Base-by-base conservation (phyloP, 2,113 vertebrate species). In the Crotophaga sulcirostris region DNA sequence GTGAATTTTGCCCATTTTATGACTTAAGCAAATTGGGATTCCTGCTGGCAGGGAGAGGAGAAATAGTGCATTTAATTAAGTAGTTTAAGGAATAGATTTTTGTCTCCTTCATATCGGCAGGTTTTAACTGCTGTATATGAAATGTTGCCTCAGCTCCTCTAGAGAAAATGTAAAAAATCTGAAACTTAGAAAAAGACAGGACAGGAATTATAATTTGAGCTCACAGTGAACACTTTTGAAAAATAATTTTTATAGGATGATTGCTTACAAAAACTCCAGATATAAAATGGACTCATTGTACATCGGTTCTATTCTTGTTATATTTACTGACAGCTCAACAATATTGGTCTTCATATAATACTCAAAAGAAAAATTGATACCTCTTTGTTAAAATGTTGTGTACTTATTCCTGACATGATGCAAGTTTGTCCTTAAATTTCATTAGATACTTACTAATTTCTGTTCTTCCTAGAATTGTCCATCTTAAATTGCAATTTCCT, bases 21-120 rank as follows among this genome's bases (percentile, higher is more conserved):
- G 75, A 88, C 75, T 93, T 42, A 69, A 80, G 31, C 6, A 91
- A 94, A 89, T 89, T 84, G 45, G 21, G 44, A 86, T 95, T 89
- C 51, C 44, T 87, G 23, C 28, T 38, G 45, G 40, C 63, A 92
- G 42, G 24, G 28, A 62, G 21, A 90, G 2, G 23, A 84, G 25
- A 94, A 93, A 69, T 38, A 80, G 42, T 55, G 45, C 26, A 74
- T 93, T 93, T 93, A 84, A 93, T 94, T 73, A 62, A 29, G 23
- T 72, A 45, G 51, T 73, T 88, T 90, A 83, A 93, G 23, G 36
- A 82, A 72, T 33, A 90, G 54, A 31, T 54, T 45, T n/a, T 83
- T 83, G 25, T 84, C 66, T 74, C 55, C 44, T 79, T 88, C 29
- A 34, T 40, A 64, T 2, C 51, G 45, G 28, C 33, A 23, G n/a